These are phyloP conservation scores for Hylia prasina DNA, from an alignment of 2,113 vertebrate species.

Conservation along the genomic window DNA sequence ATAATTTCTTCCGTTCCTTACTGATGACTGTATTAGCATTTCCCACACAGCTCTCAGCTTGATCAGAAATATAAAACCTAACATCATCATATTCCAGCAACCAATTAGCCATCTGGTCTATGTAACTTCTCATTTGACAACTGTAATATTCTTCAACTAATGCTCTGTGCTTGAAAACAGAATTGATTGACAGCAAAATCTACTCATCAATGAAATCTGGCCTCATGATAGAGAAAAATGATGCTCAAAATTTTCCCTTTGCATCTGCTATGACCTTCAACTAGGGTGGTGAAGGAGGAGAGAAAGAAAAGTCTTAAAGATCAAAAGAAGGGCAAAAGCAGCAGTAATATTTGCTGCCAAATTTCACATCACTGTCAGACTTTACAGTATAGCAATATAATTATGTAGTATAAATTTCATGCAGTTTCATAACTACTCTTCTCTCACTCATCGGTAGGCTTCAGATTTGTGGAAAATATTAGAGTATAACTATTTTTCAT, in stretches of 20 bases:
- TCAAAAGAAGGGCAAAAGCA: neutral
- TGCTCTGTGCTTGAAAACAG: neutral
- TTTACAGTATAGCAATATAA: neutral
- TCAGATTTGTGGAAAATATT: constrained; percentile 38
- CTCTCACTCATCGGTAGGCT: neutral
- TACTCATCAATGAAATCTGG: neutral
- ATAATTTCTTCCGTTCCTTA: neutral
- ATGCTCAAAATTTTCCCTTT: neutral
- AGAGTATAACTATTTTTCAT: constrained; percentile 39
- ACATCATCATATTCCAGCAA: constrained; percentile 35
- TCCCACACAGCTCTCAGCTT: neutral
- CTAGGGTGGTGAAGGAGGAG: neutral
- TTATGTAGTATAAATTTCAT: constrained; percentile 15
- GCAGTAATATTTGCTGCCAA: neutral
- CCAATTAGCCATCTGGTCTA: constrained; percentile 36
- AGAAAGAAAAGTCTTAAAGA: neutral
- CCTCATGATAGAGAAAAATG: neutral
- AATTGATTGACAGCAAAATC: neutral
- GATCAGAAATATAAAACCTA: constrained; percentile 20
- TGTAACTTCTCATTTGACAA: neutral
- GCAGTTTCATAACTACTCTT: neutral
- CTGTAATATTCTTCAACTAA: neutral
- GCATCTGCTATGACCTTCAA: neutral
- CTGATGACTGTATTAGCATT: constrained; percentile 10
- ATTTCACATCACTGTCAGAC: constrained; percentile 8